Conservation (phyloP, 2,888 invertebrate species). For the Eupithecia insigniata region DNA sequence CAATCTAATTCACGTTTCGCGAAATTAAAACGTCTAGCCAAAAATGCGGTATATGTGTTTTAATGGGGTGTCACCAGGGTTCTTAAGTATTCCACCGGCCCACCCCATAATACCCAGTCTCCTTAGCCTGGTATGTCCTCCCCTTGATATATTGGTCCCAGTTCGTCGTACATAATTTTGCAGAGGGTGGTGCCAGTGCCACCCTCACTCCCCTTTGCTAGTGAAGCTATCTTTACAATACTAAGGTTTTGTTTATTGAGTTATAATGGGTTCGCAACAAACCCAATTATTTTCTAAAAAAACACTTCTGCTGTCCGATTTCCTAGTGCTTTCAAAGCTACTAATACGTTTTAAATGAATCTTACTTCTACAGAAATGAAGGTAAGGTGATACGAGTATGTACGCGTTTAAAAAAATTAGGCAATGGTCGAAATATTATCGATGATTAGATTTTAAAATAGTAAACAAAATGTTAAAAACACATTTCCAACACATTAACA, state of each 20-base stretch:
- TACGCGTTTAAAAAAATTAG: too few species aligned
- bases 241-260: constrained; percentile 81
- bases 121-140: constrained; percentile 84
- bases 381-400: too few species aligned
- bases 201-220: constrained; percentile 64
- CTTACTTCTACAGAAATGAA: not conserved
- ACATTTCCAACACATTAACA: not conserved
- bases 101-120: constrained; percentile 83
- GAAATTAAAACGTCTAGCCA: constrained; percentile 81
- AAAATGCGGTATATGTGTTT: constrained; percentile 83
- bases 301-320: not conserved
- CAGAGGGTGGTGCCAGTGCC: constrained; percentile 65
- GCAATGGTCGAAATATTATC: too few species aligned
- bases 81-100: constrained; percentile 83
- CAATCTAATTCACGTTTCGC: constrained; percentile 61
- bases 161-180: constrained; percentile 85
- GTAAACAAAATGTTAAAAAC: not conserved
- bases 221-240: constrained; percentile 78
- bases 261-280: constrained; percentile 69
- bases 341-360: not conserved
- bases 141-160: constrained; percentile 84
- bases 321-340: not conserved
- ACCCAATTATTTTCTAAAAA: constrained; percentile 13
- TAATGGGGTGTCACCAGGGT: constrained; percentile 84
- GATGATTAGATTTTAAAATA: not conserved